These are phyloP conservation scores for Cololabis saira DNA, from an alignment of 2,113 vertebrate genomes.

Conservation along the genomic window DNA sequence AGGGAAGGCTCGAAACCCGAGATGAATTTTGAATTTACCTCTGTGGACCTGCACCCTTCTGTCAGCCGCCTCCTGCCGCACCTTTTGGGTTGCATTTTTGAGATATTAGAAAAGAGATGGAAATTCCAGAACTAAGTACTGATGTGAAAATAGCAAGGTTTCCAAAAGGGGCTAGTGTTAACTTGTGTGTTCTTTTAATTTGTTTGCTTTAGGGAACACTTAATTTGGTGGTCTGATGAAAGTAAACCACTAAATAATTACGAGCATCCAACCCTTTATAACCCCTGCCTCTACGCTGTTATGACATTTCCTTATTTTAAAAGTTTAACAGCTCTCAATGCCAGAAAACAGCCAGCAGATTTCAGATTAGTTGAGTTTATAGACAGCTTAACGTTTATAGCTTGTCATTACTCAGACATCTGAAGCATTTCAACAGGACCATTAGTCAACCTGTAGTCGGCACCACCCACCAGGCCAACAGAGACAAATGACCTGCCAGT, in stretches of 20 bases:
- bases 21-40: conserved; percentile 27
- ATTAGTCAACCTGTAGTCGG: conserved; percentile 71
- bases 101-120: too few species aligned
- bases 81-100: neutral
- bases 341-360: conserved; percentile 47
- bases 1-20: conserved; percentile 24
- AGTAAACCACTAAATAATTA: too few species aligned
- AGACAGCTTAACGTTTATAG: conserved; percentile 69
- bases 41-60: conserved; percentile 12
- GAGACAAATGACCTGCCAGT: conserved; percentile 67
- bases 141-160: too few species aligned
- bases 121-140: too few species aligned
- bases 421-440: conserved; percentile 71
- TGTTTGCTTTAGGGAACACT: conserved; percentile 4
- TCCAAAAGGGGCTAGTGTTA: neutral
- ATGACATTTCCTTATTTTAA: conserved; percentile 29
- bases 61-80: neutral
- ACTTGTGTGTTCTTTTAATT: neutral
- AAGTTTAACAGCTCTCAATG: conserved; percentile 21
- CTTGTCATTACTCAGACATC: conserved; percentile 71
- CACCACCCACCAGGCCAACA: conserved; percentile 68
- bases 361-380: conserved; percentile 68
- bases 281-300: too few species aligned
- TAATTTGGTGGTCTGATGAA: too few species aligned
- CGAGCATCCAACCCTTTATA: too few species aligned